A percentile compares a stretch with the other conserved stretches of the same genome.
Evolutionary conservation across 2,888 invertebrate genomes (phyloP).

Genomic region (Metacarcinus magister): DNA sequence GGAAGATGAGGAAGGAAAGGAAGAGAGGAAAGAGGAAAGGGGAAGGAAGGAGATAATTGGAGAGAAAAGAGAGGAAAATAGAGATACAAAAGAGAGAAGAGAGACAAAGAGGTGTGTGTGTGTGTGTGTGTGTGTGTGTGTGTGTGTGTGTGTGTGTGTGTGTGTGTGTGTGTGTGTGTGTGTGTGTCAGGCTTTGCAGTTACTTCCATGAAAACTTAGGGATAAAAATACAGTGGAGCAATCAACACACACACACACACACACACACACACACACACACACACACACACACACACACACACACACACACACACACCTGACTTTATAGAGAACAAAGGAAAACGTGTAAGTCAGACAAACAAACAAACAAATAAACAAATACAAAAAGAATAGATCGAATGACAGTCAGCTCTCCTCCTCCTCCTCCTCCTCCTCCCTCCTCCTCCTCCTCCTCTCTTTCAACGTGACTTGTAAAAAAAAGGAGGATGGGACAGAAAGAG

Average conservation of each 20-base stretch:
- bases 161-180: no score
- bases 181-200: no score
- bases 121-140: no score
- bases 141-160: no score
- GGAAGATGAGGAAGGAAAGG: background rate
- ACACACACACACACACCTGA: no score
- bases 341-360: no score
- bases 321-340: no score
- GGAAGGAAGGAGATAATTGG: background rate
- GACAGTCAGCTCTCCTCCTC: background rate
- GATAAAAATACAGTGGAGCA: no score
- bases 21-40: background rate
- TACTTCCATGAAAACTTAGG: no score
- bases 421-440: background rate
- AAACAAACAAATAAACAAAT: no score
- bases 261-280: slow-evolving; percentile 59
- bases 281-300: slow-evolving; percentile 62
- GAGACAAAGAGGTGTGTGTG: background rate
- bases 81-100: background rate
- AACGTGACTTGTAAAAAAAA: background rate
- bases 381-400: background rate
- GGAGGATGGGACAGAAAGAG: no score
- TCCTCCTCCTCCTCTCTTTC: background rate
- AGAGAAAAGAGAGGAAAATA: no score
- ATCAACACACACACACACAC: slow-evolving; percentile 46